Evolutionary conservation across 2,888 invertebrate species (phyloP), one percentile per base, ranked within the genome.

Genomic region (Opisthograptis luteolata): DNA sequence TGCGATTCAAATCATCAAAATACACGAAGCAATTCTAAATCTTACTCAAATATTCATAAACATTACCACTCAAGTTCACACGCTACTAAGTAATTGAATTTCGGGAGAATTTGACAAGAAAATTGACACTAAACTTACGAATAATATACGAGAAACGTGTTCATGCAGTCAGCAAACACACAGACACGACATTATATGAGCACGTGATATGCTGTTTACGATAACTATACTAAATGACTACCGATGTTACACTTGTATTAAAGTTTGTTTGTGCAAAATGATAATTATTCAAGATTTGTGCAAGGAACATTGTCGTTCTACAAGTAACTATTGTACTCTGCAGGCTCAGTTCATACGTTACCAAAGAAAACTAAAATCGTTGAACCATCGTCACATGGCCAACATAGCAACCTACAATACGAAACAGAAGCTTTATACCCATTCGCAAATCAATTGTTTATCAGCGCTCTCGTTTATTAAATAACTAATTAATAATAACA

Each of bases 21-120:
- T 70, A 73, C 79, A 81, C 71, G 68, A 61, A 70, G 60, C 62
- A 59, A 73, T 43, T 57, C 52, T 55, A 58, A 59, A 45, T 58
- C 52, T 39, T 54, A 52, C 32, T 51, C 54, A 45, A 48, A 55
- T 53, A 60, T 48, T 41, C 35, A 48, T 54, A 53, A 43, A 55
- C 50, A 41, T 55, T 46, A 50, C 28, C 42, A 73, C 59, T 76
- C 73, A 77, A 79, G 76, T 75, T 69, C 77, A 70, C 70, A 62
- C 70, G 62, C 86, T 88, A 87, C 87, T 84, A 84, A 87, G 81
- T 89, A 89, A 89, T 89, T 89, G 89, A 89, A 86, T 89, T 88
- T 89, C 87, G 89, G 89, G 89, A 89, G 89, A 90, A 88, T 89
- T 88, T 88, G 85, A 88, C 87, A 84, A 85, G 81, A 87, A 85